Percentiles rank a stretch among this genome's conserved stretches.
Conservation (phyloP, 2,113 vertebrate genomes). For the Gadus macrocephalus region DNA sequence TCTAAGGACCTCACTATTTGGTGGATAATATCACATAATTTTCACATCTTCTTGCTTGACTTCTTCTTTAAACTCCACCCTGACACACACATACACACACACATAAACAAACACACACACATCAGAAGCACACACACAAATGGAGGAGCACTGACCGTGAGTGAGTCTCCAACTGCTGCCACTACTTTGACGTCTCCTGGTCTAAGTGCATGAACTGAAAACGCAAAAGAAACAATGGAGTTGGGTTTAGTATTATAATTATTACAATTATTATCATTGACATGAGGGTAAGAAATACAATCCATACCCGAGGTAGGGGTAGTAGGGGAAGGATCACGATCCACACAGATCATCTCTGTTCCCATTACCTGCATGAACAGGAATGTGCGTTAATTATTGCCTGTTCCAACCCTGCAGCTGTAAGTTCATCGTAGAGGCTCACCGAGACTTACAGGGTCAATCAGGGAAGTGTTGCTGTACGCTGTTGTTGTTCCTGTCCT, state of each 20-base stretch:
- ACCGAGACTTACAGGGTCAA: conserved; percentile 46
- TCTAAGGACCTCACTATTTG: not conserved
- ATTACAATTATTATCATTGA: not conserved
- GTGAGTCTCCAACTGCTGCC: conserved; percentile 87
- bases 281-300: not conserved
- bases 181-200: conserved; percentile 86
- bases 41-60: not conserved
- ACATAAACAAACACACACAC: not conserved
- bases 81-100: not conserved
- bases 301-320: conserved; percentile 77
- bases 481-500: not conserved
- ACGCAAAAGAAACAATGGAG: conserved; percentile 27
- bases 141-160: conserved; percentile 77
- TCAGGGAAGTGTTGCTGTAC: not conserved
- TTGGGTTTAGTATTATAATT: not conserved
- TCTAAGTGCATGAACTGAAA: conserved; percentile 81
- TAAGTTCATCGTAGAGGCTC: not conserved
- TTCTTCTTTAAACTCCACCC: not conserved
- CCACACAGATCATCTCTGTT: conserved; percentile 73
- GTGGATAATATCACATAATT: not conserved
- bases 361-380: conserved; percentile 70
- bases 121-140: not conserved
- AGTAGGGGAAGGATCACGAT: conserved; percentile 71
- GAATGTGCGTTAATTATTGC: not conserved
- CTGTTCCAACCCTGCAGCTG: no score